These are phyloP conservation scores for Tangara arthus DNA, from an alignment of 2,797 vertebrate genomes.

Conservation along the genomic window DNA sequence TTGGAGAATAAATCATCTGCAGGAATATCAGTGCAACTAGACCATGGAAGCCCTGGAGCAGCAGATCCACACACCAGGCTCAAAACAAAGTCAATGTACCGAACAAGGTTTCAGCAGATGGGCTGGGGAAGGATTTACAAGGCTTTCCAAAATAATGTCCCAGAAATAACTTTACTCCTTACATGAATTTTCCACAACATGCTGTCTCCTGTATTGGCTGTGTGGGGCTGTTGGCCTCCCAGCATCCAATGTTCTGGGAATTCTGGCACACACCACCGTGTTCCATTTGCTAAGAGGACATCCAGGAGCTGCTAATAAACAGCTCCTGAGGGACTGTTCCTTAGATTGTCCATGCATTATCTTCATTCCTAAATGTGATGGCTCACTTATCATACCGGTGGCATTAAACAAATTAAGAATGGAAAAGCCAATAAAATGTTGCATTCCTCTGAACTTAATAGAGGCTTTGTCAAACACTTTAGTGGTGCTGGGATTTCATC, in stretches of 20 bases:
- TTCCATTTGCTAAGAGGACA: not conserved
- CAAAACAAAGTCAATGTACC: not conserved
- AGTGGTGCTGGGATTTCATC: not conserved
- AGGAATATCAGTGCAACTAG: not conserved
- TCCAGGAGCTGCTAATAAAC: not conserved
- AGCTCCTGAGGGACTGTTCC: not conserved
- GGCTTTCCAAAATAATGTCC: not conserved
- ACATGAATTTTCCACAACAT: not conserved
- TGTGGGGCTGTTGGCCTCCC: not conserved
- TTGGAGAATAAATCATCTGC: not conserved
- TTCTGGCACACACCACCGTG: not conserved
- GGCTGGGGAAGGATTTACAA: not conserved
- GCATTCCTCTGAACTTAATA: not conserved
- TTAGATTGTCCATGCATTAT: not conserved
- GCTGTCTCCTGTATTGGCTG: rapidly evolving
- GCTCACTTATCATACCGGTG: not conserved
- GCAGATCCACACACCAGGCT: not conserved
- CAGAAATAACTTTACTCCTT: not conserved
- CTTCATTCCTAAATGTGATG: not conserved
- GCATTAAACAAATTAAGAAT: constrained; percentile 5
- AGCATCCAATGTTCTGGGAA: not conserved
- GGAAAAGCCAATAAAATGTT: not conserved
- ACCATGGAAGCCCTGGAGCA: not conserved
- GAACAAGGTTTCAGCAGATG: not conserved
- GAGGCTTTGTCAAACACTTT: not conserved